These are phyloP conservation scores for Euborellia annulipes DNA, from an alignment of 1,140 invertebrate species.

Conservation along the genomic window DNA sequence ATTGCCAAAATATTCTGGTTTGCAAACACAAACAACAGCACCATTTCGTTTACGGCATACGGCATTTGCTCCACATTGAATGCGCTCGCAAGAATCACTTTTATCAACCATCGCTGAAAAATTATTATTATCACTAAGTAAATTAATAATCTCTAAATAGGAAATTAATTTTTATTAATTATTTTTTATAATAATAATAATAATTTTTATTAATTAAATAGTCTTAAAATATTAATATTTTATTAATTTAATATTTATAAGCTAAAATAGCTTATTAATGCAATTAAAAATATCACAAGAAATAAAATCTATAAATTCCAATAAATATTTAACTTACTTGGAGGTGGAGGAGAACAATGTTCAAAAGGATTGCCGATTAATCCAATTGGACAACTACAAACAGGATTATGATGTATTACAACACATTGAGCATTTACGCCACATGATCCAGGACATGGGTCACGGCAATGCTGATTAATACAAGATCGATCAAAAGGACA, in stretches of 20 bases:
- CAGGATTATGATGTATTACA: conserved; percentile 56
- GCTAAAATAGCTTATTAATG: too few relatives aligned
- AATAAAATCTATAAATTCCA: not conserved
- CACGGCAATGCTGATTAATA: conserved; percentile 51
- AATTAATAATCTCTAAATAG: too few relatives aligned
- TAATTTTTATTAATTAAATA: conserved; percentile 7
- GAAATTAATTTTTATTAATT: too few relatives aligned
- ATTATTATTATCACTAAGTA: too few relatives aligned
- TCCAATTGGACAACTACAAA: conserved; percentile 54
- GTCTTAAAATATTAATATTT: conserved; percentile 12
- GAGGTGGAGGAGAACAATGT: conserved; percentile 41
- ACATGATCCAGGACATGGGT: conserved; percentile 70
- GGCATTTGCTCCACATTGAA: conserved; percentile 59
- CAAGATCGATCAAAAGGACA: conserved; percentile 64
- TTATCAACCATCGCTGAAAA: too few relatives aligned
- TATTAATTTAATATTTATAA: conserved; percentile 2
- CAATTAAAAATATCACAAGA: conserved; percentile 15
- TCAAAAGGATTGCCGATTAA: conserved; percentile 69
- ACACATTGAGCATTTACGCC: conserved; percentile 60
- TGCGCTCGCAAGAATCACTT: conserved; percentile 43
- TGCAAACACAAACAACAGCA: conserved; percentile 45
- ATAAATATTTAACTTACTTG: conserved; percentile 24
- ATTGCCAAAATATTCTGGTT: conserved; percentile 50
- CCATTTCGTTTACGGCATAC: conserved; percentile 42
- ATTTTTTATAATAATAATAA: too few relatives aligned